Conservation (phyloP, 1,140 invertebrate species). For the Penaeus chinensis region DNA sequence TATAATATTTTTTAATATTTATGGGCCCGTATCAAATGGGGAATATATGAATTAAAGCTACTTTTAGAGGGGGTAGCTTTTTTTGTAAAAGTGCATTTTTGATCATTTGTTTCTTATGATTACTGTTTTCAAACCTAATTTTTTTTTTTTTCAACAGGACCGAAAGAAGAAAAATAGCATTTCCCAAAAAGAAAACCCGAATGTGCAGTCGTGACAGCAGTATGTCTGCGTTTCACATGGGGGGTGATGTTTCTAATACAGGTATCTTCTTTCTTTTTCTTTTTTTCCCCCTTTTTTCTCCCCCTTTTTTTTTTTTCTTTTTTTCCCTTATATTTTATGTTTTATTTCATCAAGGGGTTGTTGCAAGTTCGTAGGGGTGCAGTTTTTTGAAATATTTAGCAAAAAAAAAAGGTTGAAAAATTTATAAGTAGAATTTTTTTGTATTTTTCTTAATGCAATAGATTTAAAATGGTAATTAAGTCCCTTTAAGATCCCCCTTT, state of each 20-base stretch:
- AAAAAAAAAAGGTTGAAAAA: no score
- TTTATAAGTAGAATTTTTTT: no score
- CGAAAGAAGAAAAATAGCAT: constrained; percentile 53
- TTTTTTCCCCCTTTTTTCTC: no score
- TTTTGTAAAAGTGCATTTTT: background rate
- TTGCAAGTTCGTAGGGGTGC: no score
- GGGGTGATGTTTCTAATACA: constrained; percentile 53
- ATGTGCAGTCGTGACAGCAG: constrained; percentile 54
- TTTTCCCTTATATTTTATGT: no score
- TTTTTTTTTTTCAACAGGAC: constrained; percentile 36
- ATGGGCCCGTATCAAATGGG: no score
- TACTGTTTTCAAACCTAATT: background rate
- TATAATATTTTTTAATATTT: background rate
- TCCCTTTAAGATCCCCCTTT: no score
- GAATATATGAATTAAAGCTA: no score
- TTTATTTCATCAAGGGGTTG: background rate
- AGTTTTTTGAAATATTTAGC: no score
- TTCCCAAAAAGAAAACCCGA: constrained; percentile 48
- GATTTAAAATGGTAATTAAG: no score
- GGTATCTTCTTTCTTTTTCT: background rate
- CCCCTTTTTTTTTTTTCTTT: background rate
- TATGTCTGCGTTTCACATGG: constrained; percentile 56
- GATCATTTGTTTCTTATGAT: background rate
- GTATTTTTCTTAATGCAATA: no score
- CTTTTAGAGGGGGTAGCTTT: background rate